Evolutionary conservation across 1,140 invertebrate genomes (phyloP), one percentile per base, ranked within the genome.

Genomic region (Adoxophyes honmai): DNA sequence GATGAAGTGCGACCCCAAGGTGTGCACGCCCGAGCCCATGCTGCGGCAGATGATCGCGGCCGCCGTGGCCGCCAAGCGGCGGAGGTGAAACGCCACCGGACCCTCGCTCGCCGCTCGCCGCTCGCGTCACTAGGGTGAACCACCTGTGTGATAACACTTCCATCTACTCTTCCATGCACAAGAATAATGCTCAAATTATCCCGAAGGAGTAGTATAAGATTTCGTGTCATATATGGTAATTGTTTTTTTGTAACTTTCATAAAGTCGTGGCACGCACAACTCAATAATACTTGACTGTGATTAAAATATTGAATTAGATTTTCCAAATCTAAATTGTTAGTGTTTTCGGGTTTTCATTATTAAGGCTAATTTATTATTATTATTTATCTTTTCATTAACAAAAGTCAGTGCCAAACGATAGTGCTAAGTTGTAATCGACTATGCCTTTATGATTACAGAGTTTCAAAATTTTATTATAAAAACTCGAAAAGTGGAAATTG

Each of bases 1-100:
- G 86, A 97, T 98, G 96, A 94, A 97, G 86, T 98, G 97, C 86
- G 95, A 98, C 86, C 96, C 97, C 38, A 93, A 93, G 84, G 91
- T 93, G 55, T 98, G 96, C 80, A 94, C 93, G 64, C 96, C 96
- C 28, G 94, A 96, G 78, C 95, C 96, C 52, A 95, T 96, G 92
- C 87, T 98, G 61, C 91, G 94, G 76, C 95, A 96, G 90, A 96
- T 97, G 93, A 95, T 97, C 68, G 94, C 94, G 60, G 93, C 93
- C 16, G 93, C 93, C 38, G 93, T 93, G 34, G 92, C 93, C 53
- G 91, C 92, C 62, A 92, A 93, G 73, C 92, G 94, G 81, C 92
- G 94, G 82, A 94, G 94, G 93, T 94, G 93, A 94, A 91, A 83
- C 67, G 57, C 55, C 70, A 70, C 48, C 48, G 62, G 60, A 55